Evolutionary conservation across 2,888 invertebrate genomes (phyloP), one percentile per base, ranked within the genome.

Genomic region (Leptopterna dolabrata): DNA sequence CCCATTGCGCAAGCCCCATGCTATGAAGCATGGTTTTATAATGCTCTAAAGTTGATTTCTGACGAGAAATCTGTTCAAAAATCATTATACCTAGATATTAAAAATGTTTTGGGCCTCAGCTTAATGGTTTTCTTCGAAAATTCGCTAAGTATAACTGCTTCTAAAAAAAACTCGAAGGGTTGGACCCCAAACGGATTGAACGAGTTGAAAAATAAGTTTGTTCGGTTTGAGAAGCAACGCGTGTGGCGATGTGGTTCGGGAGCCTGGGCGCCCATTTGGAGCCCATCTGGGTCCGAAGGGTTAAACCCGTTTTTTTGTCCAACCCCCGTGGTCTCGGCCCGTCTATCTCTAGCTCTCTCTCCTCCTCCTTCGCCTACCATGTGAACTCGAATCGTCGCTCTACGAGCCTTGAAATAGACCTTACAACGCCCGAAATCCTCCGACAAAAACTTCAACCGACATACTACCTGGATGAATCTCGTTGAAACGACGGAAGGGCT

Each of bases 231-330:
- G 63, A 7, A 27, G 63, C 63, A 63, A 63, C 63, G 63, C 63
- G 63, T 63, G 63, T 24, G 24, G 63, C 63, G 63, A 7, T 11
- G 51, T 51, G 51, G 51, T n/a, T 51, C 63, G 13, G 63, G 63
- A 63, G 63, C 63, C 63, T 63, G 63, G 63, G 63, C 19, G 63
- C 63, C 63, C 63, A 63, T 63, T 63, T 63, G 63, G 63, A 63
- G 63, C 63, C 63, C 63, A 63, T 63, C 63, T 63, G 63, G 63
- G 63, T 24, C 63, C 63, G 63, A 63, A 63, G 63, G 63, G 63
- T 63, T 63, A 63, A 63, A 63, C 63, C 63, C 63, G 63, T 63
- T 63, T 63, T 63, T 63, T 63, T 63, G 24, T 63, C 9, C 63
- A 63, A 63, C 63, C 63, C 63, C 24, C 63, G 63, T 4, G 63